These are phyloP conservation scores for Casuarius casuarius DNA, from an alignment of 2,113 vertebrate genomes.

Conservation along the genomic window DNA sequence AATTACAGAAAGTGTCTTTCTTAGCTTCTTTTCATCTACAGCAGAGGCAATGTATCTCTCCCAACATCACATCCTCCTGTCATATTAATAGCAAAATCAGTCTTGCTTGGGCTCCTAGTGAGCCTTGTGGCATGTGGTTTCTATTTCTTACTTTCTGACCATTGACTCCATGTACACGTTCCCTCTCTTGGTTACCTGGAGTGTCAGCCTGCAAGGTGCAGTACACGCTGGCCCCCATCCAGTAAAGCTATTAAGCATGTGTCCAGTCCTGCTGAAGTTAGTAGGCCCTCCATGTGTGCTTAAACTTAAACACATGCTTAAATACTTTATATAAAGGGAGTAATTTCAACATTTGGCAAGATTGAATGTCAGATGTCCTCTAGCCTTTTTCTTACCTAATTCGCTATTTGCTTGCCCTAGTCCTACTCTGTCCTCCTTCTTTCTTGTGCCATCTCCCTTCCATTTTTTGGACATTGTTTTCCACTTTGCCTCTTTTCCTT, in stretches of 20 bases:
- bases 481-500: neutral
- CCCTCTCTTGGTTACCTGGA: neutral
- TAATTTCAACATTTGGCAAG: neutral
- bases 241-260: neutral
- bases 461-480: neutral
- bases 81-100: neutral
- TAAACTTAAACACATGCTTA: slow-evolving; percentile 28
- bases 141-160: neutral
- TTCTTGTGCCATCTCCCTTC: neutral
- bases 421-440: neutral
- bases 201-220: neutral
- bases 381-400: neutral
- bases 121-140: slow-evolving; percentile 8
- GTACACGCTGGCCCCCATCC: neutral
- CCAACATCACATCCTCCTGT: neutral
- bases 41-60: neutral
- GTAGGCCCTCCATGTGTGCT: neutral
- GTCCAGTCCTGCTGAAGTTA: neutral
- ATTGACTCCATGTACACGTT: neutral
- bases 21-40: neutral
- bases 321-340: neutral
- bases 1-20: neutral
- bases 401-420: neutral
- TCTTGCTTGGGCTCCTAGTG: neutral
- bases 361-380: neutral